Base-by-base conservation (phyloP, 2,113 vertebrate species). In the Megalops atlanticus region DNA sequence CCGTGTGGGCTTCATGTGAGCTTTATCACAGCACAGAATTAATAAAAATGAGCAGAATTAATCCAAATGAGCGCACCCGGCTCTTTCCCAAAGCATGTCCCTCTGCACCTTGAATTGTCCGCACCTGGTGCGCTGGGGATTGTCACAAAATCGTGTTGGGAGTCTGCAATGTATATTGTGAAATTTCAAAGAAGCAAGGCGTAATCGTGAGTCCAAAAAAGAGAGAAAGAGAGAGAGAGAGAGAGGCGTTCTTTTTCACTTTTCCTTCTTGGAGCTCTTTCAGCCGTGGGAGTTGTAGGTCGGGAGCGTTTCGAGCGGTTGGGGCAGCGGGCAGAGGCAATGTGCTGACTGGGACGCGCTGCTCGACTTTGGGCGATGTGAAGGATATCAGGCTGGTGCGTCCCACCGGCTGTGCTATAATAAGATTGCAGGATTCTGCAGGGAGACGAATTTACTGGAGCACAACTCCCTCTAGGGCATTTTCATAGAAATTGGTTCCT, bases 381-480 rank as follows among this genome's bases (percentile, higher is more conserved):
- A 91, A 88, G 86, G 91, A 89, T 89, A 87, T 84, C 82, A 86
- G 84, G 78, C 36, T 71, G 71, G 15, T 40, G 78, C 36, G 73
- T 79, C 82, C 82, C 90, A 83, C 86, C 85, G 89, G 90, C 89
- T 91, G 92, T 89, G 88, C 91, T 93, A 89, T 93, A 93, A 93
- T 92, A 91, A 94, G 93, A 93, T 91, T 92, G 87, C 86, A 83
- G 86, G 83, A 78, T 87, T 91, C 88, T 90, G 90, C 87, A 87
- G 74, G 78, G 84, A 91, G 90, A 91, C 87, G 86, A 88, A 92
- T 95, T 94, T 92, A 93, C 90, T 95, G 91, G 93, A 93, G 93
- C 93, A 93, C 92, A 91, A 90, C 91, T 92, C 92, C 92, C 93
- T 89, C 91, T 92, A 92, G 92, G 92, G 92, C 89, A 89, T 89